These are phyloP conservation scores for Xestoiulus laeticollis DNA, from an alignment of 2,888 invertebrate genomes.

Conservation along the genomic window DNA sequence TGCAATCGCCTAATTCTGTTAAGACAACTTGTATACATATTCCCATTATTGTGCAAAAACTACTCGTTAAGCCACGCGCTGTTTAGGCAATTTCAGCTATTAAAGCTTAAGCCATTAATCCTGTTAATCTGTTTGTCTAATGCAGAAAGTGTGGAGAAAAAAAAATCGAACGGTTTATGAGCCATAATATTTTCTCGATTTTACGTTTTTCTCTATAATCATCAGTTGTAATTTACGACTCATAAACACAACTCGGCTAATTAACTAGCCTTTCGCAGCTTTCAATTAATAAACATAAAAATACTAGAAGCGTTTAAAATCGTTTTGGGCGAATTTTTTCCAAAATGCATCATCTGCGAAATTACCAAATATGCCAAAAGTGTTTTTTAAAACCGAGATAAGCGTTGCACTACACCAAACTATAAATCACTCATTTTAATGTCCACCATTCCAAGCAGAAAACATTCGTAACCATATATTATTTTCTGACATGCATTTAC, in stretches of 20 bases:
- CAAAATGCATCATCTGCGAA: no score
- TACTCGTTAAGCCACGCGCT: neutral
- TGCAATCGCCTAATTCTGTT: neutral
- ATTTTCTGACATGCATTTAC: neutral
- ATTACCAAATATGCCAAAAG: neutral
- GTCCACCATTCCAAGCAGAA: neutral
- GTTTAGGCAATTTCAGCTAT: neutral
- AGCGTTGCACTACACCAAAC: neutral
- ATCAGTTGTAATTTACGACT: neutral
- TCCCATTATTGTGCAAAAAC: neutral
- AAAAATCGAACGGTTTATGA: neutral
- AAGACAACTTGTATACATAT: neutral
- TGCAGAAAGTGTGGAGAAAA: neutral
- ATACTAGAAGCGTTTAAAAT: neutral
- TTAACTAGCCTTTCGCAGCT: neutral
- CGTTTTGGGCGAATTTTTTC: neutral
- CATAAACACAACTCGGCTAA: constrained; percentile 17
- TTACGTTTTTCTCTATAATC: neutral
- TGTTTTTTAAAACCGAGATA: neutral
- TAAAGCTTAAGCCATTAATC: constrained; percentile 9
- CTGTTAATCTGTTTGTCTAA: neutral
- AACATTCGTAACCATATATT: neutral
- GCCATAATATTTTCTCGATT: constrained; percentile 30
- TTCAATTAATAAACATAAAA: constrained; percentile 27
- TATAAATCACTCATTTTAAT: constrained; percentile 18